phyloP scores from a whole-genome alignment of 2,797 vertebrate species.

The Melanogrammus aeglefinus region DNA sequence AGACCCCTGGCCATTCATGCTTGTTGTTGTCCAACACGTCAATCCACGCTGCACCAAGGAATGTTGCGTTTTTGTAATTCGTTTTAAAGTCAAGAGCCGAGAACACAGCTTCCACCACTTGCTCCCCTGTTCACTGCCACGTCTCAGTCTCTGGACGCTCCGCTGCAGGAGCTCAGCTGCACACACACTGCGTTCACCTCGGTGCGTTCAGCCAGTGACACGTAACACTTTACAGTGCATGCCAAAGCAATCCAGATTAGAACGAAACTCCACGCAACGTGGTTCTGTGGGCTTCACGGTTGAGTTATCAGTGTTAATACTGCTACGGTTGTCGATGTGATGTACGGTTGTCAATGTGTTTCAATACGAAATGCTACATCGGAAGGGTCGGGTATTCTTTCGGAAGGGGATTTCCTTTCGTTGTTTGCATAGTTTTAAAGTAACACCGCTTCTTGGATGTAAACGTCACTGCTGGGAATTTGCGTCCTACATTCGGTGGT shows the following conservation, averaged over 20 bases:
- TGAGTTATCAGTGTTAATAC: background rate
- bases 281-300: background rate
- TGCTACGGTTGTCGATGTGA: background rate
- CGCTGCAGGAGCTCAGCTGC: constrained; percentile 20
- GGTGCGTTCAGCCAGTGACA: background rate
- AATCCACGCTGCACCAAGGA: background rate
- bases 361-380: constrained; percentile 45
- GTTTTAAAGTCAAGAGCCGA: constrained; percentile 21
- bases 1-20: background rate
- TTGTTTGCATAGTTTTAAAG: constrained; percentile 14
- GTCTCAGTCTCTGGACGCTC: constrained; percentile 74
- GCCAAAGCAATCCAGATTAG: background rate
- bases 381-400: constrained; percentile 25
- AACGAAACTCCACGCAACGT: too few relatives aligned
- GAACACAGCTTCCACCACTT: constrained; percentile 52
- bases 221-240: background rate
- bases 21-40: background rate
- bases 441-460: background rate
- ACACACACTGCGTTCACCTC: background rate
- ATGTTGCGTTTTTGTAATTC: background rate
- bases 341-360: constrained; percentile 16
- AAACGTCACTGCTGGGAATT: background rate
- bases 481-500: background rate
- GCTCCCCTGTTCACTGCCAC: constrained; percentile 78
- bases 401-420: constrained; percentile 50